These are phyloP conservation scores for Xestia rhomboidea DNA, from an alignment of 2,888 invertebrate genomes.

Conservation along the genomic window DNA sequence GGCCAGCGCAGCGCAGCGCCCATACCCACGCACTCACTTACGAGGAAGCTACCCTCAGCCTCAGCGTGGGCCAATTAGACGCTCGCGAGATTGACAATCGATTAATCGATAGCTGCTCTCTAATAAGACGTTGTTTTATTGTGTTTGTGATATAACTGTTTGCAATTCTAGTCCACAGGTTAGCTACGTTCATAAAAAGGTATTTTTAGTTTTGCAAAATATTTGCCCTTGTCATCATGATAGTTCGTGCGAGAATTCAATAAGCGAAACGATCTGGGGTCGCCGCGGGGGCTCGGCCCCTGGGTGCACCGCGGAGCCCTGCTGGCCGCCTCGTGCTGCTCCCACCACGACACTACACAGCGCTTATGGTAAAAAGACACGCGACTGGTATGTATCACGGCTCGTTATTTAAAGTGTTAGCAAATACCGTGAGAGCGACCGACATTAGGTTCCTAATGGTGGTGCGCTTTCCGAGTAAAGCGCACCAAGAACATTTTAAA, in stretches of 20 bases:
- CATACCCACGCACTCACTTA: constrained; percentile 74
- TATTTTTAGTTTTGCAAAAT: constrained; percentile 71
- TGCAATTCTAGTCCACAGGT: constrained; percentile 23
- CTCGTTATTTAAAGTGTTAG: constrained; percentile 74
- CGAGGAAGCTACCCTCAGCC: constrained; percentile 64
- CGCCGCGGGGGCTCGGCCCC: constrained; percentile 82
- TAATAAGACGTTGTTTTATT: constrained; percentile 61
- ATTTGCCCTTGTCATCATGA: constrained; percentile 75
- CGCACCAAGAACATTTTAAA: constrained; percentile 85
- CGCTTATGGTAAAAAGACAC: constrained; percentile 85
- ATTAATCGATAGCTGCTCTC: constrained; percentile 57
- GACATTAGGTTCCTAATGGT: constrained; percentile 77
- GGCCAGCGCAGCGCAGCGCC: constrained; percentile 73
- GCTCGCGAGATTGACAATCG: constrained; percentile 65
- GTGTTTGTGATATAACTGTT: constrained; percentile 46
- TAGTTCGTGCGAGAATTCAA: constrained; percentile 86
- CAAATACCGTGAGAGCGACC: constrained; percentile 85
- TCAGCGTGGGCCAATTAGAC: constrained; percentile 63
- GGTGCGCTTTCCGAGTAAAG: constrained; percentile 82
- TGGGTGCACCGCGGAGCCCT: constrained; percentile 80
- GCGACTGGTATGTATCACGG: constrained; percentile 79
- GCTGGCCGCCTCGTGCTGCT: constrained; percentile 76
- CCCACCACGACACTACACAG: constrained; percentile 76
- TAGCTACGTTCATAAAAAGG: constrained; percentile 16
- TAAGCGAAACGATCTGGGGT: constrained; percentile 73